phyloP scores from a whole-genome alignment of 1,140 invertebrate genomes.

The Palaemon carinicauda region DNA sequence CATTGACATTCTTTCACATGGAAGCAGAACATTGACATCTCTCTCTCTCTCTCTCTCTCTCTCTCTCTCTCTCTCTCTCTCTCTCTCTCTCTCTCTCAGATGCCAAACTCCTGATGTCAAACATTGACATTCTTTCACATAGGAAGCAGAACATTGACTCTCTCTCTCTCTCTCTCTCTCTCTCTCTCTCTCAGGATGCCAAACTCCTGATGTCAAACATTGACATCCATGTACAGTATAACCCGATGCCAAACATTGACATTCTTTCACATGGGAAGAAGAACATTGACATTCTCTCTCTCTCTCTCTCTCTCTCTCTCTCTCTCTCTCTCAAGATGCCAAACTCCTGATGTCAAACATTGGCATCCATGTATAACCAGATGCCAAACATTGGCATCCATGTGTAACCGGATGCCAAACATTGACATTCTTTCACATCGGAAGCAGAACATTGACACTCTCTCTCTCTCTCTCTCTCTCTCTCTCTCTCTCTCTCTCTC shows the following conservation, averaged over 20 bases:
- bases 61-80: neutral
- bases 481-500: neutral
- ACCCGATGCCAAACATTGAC: no score
- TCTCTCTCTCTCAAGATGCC: neutral
- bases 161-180: neutral
- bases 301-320: neutral
- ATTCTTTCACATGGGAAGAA: no score
- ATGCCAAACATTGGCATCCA: no score
- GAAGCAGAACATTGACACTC: neutral
- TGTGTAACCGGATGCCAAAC: neutral
- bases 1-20: no score
- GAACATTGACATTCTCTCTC: neutral
- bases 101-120: neutral
- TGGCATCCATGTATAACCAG: no score
- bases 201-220: no score
- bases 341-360: neutral
- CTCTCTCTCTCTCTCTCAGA: neutral
- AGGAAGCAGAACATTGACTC: no score
- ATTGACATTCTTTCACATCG: neutral
- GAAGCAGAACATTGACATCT: no score
- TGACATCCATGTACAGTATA: no score
- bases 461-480: constrained; percentile 4
- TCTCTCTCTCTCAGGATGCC: neutral
- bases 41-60: neutral
- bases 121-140: neutral